Evolutionary conservation across 2,888 invertebrate species (phyloP), one percentile per base, ranked within the genome.

Genomic region (Cataglyphis altisquamis): DNA sequence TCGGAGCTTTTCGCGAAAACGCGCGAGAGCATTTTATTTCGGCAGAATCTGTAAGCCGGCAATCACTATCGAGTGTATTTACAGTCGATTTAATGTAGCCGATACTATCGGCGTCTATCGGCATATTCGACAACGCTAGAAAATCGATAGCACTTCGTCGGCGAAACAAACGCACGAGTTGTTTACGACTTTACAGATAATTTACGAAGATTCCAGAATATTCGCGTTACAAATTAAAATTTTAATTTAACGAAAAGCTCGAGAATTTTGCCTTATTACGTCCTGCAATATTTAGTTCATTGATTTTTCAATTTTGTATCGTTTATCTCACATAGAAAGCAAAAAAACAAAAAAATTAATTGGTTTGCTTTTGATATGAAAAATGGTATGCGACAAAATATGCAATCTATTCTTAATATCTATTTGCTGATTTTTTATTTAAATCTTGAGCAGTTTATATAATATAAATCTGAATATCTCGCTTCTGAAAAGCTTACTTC

Each of bases 21-120:
- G 45, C 18, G 60, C 45, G 21, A 10, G 29, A 57, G 41, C 45
- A 60, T 70, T 80, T 78, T 78, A 78, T 78, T 78, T 72, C 12
- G 25, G 21, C 60, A 45, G 60, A 45, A 60, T 70, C 78, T 80
- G 60, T 60, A 36, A 80, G 60, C 72, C 72, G 57, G 60, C 78
- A 80, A 80, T 80, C 78, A 70, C 78, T 15, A 72, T 80, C 78
- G 78, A 80, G 60, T 72, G 60, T 72, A 80, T 70, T 72, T 62
- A 48, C 72, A 70, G 72, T 36, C 78, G 60, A 72, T 80, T 80
- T 80, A 80, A 80, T 72, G 78, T 60, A 36, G 29, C 77, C 72
- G 78, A 25, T 70, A 57, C 45, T 57, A 21, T 67, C 70, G 45
- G 45, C 78, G 70, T 70, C 45, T 78, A 78, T 70, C 77, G 29